phyloP scores from a whole-genome alignment of 2,113 vertebrate genomes.

The Callipepla squamata region DNA sequence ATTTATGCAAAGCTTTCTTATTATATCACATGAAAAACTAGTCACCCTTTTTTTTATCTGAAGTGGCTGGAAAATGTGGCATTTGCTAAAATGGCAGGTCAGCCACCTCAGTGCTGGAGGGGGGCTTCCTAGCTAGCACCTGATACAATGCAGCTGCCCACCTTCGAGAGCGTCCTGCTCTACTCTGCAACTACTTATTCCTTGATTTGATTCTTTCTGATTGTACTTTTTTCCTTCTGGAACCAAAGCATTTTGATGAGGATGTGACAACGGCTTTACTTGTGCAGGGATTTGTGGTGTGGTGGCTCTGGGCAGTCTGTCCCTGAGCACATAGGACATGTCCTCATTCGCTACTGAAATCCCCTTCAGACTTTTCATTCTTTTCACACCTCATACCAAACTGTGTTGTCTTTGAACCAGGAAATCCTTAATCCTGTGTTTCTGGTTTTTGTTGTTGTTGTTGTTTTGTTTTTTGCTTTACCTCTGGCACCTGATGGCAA shows the following conservation, averaged over 20 bases:
- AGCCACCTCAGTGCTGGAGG: fast-evolving
- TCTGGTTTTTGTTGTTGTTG: too few relatives aligned
- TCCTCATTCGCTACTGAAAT: not conserved
- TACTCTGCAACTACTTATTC: not conserved
- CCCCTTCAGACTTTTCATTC: not conserved
- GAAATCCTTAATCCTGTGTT: not conserved
- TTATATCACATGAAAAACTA: not conserved
- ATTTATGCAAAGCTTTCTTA: not conserved
- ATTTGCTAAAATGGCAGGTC: not conserved
- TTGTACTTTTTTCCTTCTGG: not conserved
- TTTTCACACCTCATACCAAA: not conserved
- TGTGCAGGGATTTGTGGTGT: not conserved
- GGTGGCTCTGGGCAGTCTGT: not conserved
- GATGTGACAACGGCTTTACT: not conserved
- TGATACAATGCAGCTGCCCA: not conserved
- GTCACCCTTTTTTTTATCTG: not conserved
- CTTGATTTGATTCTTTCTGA: not conserved
- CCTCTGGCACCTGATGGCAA: not conserved
- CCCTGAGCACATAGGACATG: not conserved
- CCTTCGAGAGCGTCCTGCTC: not conserved
- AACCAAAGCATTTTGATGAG: not conserved
- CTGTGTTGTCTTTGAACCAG: not conserved
- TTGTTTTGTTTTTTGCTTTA: too few relatives aligned
- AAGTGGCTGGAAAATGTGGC: not conserved
- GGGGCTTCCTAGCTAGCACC: not conserved